These are phyloP conservation scores for Ephestia elutella DNA, from an alignment of 1,140 invertebrate genomes.

Conservation along the genomic window DNA sequence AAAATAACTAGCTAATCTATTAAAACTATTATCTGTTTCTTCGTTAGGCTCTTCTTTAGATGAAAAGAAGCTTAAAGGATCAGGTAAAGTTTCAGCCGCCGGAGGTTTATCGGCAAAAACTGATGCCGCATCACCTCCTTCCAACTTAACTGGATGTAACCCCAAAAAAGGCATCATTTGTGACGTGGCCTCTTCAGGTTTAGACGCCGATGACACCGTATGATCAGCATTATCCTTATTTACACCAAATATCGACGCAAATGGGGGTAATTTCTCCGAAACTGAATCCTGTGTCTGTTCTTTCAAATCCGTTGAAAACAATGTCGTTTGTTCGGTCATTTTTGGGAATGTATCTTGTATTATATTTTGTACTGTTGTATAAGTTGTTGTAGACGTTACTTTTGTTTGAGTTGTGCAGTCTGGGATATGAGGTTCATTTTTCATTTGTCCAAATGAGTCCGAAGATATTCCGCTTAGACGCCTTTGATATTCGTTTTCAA, in stretches of 20 bases:
- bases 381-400: conserved; percentile 13
- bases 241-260: neutral
- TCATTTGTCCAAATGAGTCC: neutral
- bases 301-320: conserved; percentile 1
- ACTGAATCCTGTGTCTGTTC: neutral
- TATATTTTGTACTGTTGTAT: neutral
- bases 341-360: neutral
- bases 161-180: neutral
- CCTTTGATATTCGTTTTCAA: conserved; percentile 51
- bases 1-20: conserved; percentile 61
- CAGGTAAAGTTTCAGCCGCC: conserved; percentile 21
- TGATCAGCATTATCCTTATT: neutral
- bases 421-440: conserved; percentile 24
- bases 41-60: conserved; percentile 16
- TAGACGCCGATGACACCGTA: neutral
- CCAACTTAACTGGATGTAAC: neutral
- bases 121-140: neutral
- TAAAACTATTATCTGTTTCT: conserved; percentile 34
- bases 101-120: conserved; percentile 2
- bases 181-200: neutral
- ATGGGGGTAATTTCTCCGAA: conserved; percentile 6
- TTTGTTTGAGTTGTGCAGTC: conserved; percentile 40
- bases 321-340: neutral
- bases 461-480: conserved; percentile 19
- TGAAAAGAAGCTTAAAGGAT: conserved; percentile 48